Evolutionary conservation across 1,140 invertebrate genomes (phyloP), one percentile per base, ranked within the genome.

Genomic region (Macrosteles quadrilineatus): DNA sequence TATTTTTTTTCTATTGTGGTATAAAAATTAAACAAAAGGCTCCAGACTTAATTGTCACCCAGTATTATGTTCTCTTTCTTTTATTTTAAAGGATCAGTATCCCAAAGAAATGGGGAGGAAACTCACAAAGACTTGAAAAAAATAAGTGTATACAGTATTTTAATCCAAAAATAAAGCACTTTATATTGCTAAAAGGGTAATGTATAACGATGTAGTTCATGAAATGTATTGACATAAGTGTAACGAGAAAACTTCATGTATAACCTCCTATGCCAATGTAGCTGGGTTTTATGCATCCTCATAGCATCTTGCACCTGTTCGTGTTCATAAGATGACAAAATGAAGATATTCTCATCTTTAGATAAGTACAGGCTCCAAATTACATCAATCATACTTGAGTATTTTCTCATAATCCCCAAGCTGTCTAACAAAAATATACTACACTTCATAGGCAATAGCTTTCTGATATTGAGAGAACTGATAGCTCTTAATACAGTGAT

Each of bases 201-300:
- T 36, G 14, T 36, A 14, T 36, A 36, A 36, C 87, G 77, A 76
- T 86, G 89, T 72, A 92, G 85, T 78, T 88, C 85, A 73, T 89
- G 85, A 62, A 94, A 83, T 1, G 93, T 94, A 78, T 98, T 98
- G 11, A 97, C 90, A 36, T 95, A 85, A 79, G 95, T 90, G 78
- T 97, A 98, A 30, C 95, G 87, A 31, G 95, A 97, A 83, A 97
- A 95, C 55, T 90, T 79, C 74, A 98, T 87, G 78, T 97, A 98
- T 4, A 98, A 82, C 76, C 88, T 88, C 71, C 96, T 86, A 80
- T 95, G 98, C 96, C 96, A 98, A 14, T 94, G 87, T 80, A 95
- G 88, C 80, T 98, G 96, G 17, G 93, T 94, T 74, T 85, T 81
- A 79, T 98, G 95, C 71, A 86, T 84, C 68, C 82, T 83, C 95